Conservation (phyloP, 2,797 vertebrate species). For the Megaceryle alcyon region DNA sequence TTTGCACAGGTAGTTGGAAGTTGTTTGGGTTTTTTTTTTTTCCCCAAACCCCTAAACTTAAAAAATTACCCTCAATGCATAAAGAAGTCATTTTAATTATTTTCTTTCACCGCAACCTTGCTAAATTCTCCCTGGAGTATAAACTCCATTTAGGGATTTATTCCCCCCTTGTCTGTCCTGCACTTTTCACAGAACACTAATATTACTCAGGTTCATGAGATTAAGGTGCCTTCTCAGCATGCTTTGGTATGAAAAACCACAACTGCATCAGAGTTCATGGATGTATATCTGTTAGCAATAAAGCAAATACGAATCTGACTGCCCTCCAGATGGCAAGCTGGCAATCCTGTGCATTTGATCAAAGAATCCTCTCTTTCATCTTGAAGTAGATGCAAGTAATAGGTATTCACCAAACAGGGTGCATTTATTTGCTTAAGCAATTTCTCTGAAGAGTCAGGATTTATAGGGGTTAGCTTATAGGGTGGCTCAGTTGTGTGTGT, state of each 20-base stretch:
- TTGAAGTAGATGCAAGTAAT: not conserved
- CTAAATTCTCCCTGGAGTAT: not conserved
- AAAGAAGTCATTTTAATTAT: not conserved
- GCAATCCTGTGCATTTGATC: not conserved
- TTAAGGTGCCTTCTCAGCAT: not conserved
- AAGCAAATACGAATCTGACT: not conserved
- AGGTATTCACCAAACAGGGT: not conserved
- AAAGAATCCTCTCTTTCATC: not conserved
- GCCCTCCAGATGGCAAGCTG: not conserved
- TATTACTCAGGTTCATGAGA: not conserved
- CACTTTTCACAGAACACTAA: not conserved
- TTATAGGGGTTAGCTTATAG: not conserved
- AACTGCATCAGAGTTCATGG: not conserved
- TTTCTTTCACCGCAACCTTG: not conserved
- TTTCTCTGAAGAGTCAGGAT: not conserved
- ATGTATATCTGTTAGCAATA: not conserved
- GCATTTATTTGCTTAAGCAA: not conserved
- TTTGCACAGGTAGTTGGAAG: not conserved
- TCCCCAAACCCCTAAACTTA: not conserved
- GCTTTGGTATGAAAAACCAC: not conserved
- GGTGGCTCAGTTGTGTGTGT: not conserved
- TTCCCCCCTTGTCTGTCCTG: not conserved
- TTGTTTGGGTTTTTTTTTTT: not conserved
- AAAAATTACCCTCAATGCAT: not conserved
- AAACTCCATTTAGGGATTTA: not conserved